phyloP scores from a whole-genome alignment of 1,140 invertebrate species.

The Varroa destructor region DNA sequence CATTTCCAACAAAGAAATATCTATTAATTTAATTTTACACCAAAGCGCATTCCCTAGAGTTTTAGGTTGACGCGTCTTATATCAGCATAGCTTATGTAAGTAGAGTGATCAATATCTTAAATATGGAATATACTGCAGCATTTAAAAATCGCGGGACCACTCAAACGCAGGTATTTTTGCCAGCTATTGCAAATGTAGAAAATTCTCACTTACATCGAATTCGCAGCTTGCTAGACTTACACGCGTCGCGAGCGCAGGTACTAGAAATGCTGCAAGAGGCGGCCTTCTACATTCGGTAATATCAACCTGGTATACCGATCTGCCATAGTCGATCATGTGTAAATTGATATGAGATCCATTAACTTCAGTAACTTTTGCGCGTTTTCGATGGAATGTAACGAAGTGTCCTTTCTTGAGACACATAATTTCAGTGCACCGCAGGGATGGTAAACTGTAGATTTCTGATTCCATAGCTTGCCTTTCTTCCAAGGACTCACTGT shows the following conservation, averaged over 20 bases:
- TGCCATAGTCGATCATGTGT: not conserved
- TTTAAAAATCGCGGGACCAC: not conserved
- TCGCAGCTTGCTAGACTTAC: constrained; percentile 15
- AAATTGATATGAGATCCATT: not conserved
- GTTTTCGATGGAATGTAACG: not conserved
- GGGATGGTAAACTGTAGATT: not conserved
- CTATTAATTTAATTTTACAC: too few species aligned
- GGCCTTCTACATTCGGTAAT: not conserved
- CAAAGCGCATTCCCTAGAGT: too few species aligned
- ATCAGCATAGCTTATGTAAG: not conserved
- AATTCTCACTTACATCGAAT: not conserved
- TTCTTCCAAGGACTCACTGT: not conserved
- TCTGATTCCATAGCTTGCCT: not conserved
- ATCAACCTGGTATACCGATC: not conserved
- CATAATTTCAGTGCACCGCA: not conserved
- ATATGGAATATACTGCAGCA: not conserved
- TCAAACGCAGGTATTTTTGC: not conserved
- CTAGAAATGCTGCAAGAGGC: not conserved
- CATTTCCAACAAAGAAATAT: too few species aligned
- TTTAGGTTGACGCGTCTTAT: not conserved
- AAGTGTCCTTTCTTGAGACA: not conserved
- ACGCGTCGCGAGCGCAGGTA: not conserved
- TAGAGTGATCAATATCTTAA: not conserved
- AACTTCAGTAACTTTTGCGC: not conserved
- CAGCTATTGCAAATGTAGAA: not conserved